Conservation (phyloP, 2,797 vertebrate species). For the Danio choprae region DNA sequence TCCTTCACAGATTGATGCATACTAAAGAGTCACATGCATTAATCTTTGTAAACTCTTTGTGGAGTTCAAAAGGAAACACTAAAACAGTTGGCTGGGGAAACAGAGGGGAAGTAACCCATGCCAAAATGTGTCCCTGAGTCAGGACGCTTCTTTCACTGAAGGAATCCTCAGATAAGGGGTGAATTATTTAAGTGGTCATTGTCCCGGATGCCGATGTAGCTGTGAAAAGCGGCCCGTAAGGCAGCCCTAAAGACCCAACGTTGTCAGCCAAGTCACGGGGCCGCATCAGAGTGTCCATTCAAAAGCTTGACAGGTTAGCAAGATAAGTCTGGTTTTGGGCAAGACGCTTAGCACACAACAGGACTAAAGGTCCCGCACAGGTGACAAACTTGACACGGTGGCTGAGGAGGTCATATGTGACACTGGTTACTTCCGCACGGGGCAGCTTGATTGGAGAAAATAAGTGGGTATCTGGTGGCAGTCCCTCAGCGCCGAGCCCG, state of each 20-base stretch:
- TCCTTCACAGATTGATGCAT: constrained; percentile 56
- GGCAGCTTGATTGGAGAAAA: constrained; percentile 72
- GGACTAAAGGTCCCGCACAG: constrained; percentile 75
- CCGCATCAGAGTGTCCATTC: constrained; percentile 74
- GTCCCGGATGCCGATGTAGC: constrained; percentile 63
- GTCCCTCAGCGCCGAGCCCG: constrained; percentile 70
- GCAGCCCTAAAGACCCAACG: constrained; percentile 61
- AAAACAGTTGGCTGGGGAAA: constrained; percentile 50
- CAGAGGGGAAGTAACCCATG: constrained; percentile 32
- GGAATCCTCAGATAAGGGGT: constrained; percentile 49
- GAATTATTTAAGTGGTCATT: constrained; percentile 58
- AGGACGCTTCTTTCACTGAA: constrained; percentile 48
- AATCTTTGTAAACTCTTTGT: constrained; percentile 61
- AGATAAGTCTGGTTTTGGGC: constrained; percentile 77
- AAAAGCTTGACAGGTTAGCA: constrained; percentile 74
- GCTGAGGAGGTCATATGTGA: constrained; percentile 71
- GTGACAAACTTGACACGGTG: constrained; percentile 73
- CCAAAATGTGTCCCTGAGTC: constrained; percentile 53
- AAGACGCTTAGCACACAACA: constrained; percentile 72
- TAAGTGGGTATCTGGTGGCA: constrained; percentile 67
- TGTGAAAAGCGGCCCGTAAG: constrained; percentile 69
- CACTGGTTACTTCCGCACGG: constrained; percentile 64
- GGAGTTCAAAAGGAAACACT: constrained; percentile 53
- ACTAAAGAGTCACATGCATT: constrained; percentile 61
- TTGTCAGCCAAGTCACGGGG: constrained; percentile 74